Evolutionary conservation across 2,797 vertebrate genomes (phyloP).

Genomic region (Glyptemys insculpta): DNA sequence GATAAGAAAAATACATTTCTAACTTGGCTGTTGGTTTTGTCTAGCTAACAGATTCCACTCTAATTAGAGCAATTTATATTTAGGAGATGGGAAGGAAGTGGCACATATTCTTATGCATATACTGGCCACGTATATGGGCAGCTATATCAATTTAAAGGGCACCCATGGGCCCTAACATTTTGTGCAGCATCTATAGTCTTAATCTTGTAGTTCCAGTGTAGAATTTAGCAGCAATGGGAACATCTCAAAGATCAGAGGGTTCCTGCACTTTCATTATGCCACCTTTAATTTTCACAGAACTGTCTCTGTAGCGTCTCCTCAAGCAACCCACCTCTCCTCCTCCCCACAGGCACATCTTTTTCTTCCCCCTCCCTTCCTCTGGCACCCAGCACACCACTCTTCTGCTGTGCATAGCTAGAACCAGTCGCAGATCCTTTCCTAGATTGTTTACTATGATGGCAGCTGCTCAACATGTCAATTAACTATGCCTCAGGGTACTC

Average conservation of each 20-base stretch:
- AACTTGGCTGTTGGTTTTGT: neutral
- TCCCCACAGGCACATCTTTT: neutral
- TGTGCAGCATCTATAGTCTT: neutral
- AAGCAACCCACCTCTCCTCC: neutral
- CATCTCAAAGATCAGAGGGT: neutral
- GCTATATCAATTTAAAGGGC: neutral
- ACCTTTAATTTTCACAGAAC: neutral
- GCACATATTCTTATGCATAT: neutral
- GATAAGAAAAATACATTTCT: neutral
- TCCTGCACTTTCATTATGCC: neutral
- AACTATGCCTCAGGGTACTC: neutral
- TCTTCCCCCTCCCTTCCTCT: neutral
- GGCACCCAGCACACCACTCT: neutral
- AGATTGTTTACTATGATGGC: neutral
- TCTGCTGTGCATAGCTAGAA: neutral
- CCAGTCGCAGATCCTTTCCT: neutral
- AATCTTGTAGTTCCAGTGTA: neutral
- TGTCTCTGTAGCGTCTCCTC: neutral
- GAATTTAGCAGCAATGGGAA: neutral
- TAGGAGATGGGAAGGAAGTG: neutral
- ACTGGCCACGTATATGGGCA: fast-evolving
- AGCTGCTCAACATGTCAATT: neutral
- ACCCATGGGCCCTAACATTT: neutral
- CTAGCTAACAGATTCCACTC: neutral
- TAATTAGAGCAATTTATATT: neutral